Percentiles rank a stretch among this genome's conserved stretches.
phyloP scores from a whole-genome alignment of 2,113 vertebrate species.

The Indri indri region DNA sequence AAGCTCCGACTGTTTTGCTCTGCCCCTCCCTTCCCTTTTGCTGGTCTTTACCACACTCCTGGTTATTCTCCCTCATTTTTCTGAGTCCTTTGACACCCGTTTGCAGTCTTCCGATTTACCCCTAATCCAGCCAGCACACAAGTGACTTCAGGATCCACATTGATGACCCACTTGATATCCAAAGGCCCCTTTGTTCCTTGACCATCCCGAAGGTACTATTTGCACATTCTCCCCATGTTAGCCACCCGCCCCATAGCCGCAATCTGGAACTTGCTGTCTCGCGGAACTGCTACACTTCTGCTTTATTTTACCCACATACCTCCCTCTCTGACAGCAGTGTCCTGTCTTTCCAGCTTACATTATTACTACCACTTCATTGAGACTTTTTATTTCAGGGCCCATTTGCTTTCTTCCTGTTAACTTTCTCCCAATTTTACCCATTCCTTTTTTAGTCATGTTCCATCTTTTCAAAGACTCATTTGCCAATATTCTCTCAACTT shows the following conservation, averaged over 20 bases:
- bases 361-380: background rate
- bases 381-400: background rate
- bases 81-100: background rate
- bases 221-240: background rate
- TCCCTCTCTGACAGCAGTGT: background rate
- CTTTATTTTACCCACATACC: background rate
- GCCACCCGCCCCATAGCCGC: too few relatives aligned
- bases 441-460: background rate
- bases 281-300: background rate
- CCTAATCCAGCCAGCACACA: background rate
- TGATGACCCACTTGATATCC: background rate
- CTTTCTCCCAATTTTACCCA: background rate
- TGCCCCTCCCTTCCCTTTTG: background rate
- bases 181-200: background rate
- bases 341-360: accelerated
- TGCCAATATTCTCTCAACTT: background rate
- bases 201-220: background rate
- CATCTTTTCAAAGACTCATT: background rate
- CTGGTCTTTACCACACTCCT: background rate
- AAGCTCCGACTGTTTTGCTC: background rate
- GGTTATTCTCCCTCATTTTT: background rate
- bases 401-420: background rate
- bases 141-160: background rate
- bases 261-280: background rate
- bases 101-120: background rate